Evolutionary conservation across 1,140 invertebrate species (phyloP).

Genomic region (Bombus fervidus): DNA sequence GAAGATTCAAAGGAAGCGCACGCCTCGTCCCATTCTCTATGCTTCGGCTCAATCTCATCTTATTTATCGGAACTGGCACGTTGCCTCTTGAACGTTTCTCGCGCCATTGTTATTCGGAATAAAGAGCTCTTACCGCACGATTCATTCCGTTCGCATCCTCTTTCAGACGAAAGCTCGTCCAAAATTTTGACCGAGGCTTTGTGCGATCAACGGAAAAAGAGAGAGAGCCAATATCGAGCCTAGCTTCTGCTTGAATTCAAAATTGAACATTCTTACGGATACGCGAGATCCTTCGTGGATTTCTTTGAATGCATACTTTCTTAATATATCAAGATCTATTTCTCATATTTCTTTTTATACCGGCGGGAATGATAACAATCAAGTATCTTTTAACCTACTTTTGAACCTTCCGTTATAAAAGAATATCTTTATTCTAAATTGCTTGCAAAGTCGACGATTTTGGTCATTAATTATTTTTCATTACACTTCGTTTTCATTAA

Average conservation of each 20-base stretch:
- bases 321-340: background rate
- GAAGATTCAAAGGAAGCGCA: background rate
- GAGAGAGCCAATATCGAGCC: background rate
- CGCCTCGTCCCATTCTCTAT: conserved; percentile 24
- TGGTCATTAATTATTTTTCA: background rate
- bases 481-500: no score
- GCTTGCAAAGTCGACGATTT: background rate
- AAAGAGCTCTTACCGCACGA: conserved; percentile 50
- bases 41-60: conserved; percentile 47
- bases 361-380: no score
- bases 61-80: conserved; percentile 61
- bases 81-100: conserved; percentile 45
- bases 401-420: background rate
- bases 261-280: no score
- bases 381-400: no score
- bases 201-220: background rate
- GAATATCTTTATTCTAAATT: background rate
- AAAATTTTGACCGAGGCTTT: conserved; percentile 35
- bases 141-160: conserved; percentile 55
- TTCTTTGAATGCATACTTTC: background rate
- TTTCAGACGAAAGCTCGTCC: conserved; percentile 8
- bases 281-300: background rate
- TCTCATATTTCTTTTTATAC: no score
- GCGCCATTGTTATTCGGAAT: conserved; percentile 59
- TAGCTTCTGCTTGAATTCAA: background rate